These are phyloP conservation scores for Tachypleus tridentatus DNA, from an alignment of 1,140 invertebrate species.

Conservation along the genomic window DNA sequence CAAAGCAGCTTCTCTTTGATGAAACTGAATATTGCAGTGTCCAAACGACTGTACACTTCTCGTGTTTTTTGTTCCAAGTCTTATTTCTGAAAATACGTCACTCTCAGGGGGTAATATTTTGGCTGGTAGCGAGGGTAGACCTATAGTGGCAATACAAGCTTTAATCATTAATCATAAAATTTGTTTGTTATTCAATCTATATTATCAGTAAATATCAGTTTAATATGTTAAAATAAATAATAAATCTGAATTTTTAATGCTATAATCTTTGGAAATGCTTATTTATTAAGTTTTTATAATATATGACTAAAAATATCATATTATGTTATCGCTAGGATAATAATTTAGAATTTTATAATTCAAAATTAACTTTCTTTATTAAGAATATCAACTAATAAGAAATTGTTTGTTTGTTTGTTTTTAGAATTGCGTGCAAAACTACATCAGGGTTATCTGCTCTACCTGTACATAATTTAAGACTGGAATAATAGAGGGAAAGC, in stretches of 20 bases:
- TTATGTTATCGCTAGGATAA: too few relatives aligned
- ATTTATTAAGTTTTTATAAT: background rate
- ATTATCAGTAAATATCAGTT: background rate
- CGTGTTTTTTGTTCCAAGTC: constrained; percentile 60
- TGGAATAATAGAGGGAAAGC: too few relatives aligned
- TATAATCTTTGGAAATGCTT: background rate
- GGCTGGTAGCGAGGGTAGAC: constrained; percentile 11
- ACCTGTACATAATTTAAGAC: too few relatives aligned
- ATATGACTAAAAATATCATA: too few relatives aligned
- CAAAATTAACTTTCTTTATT: too few relatives aligned
- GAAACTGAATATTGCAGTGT: constrained; percentile 82
- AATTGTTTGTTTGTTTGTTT: too few relatives aligned
- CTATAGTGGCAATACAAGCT: constrained; percentile 7
- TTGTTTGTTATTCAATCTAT: background rate
- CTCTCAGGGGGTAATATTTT: constrained; percentile 15
- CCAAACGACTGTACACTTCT: constrained; percentile 70
- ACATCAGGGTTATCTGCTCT: too few relatives aligned
- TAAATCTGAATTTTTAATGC: background rate
- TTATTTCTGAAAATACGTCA: constrained; percentile 42
- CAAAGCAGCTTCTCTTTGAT: constrained; percentile 74
- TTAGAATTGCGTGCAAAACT: too few relatives aligned
- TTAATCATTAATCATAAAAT: background rate
- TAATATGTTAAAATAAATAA: background rate
- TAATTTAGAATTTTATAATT: too few relatives aligned
- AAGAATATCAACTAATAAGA: too few relatives aligned